These are phyloP conservation scores for Lamellibrachia columna DNA, from an alignment of 2,888 invertebrate genomes.

Conservation along the genomic window DNA sequence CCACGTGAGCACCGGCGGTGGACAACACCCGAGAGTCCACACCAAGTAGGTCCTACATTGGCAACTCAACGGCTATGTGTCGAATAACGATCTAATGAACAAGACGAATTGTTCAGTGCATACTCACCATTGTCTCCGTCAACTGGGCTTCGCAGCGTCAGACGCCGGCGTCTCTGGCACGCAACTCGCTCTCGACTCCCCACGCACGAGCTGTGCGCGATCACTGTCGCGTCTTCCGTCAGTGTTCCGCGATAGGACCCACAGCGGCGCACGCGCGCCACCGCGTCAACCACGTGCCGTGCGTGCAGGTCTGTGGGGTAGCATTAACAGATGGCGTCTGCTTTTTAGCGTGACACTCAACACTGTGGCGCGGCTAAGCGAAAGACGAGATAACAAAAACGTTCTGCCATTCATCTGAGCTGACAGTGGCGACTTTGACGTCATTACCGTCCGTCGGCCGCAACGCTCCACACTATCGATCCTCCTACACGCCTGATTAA, in stretches of 20 bases:
- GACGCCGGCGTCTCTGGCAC: neutral
- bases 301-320: neutral
- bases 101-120: neutral
- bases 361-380: conserved; percentile 12
- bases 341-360: neutral
- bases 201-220: neutral
- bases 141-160: neutral
- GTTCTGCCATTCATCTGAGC: neutral
- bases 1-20: neutral
- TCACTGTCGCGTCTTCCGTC: neutral
- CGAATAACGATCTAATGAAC: neutral
- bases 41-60: neutral
- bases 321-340: conserved; percentile 12
- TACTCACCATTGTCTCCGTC: neutral
- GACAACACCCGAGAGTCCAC: neutral
- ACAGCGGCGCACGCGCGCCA: neutral
- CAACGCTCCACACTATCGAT: neutral
- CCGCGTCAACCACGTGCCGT: neutral
- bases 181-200: neutral
- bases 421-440: neutral
- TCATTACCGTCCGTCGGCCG: neutral
- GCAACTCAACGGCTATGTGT: neutral
- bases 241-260: neutral
- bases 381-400: neutral
- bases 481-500: neutral